Base-by-base conservation (phyloP, 2,888 invertebrate genomes). In the Bursaphelenchus okinawaensis region DNA sequence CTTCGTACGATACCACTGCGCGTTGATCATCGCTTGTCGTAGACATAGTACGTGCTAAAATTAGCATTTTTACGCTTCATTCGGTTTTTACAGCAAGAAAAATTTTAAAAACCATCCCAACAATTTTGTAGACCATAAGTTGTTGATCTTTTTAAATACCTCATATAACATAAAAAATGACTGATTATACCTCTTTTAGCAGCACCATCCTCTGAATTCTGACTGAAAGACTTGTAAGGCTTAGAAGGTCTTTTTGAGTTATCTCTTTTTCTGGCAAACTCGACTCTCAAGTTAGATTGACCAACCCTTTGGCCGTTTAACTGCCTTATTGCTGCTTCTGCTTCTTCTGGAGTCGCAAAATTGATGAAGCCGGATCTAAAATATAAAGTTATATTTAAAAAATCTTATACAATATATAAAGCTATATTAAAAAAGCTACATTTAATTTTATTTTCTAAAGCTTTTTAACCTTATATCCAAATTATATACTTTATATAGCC, bases 361-460 rank as follows among this genome's bases (percentile, higher is more conserved):
- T 61, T 67, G 12, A 68, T 58, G 52, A 66, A 67, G 7, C 57
- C 68, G 9, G 62, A 51, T 23, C 68, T 67, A 24, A 1, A 67
- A 64, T 16, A 26, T 20, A 4, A 40, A 1, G 4, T n/a, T 20
- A 24, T 4, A 23, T 0, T 27, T 55, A 52, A 26, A n/a, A n/a
- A n/a, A n/a, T n/a, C n/a, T n/a, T n/a, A n/a, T n/a, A n/a, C n/a
- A n/a, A n/a, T n/a, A n/a, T n/a, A n/a, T n/a, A n/a, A n/a, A n/a
- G n/a, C n/a, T n/a, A n/a, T n/a, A n/a, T n/a, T n/a, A n/a, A n/a
- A n/a, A n/a, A n/a, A n/a, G n/a, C n/a, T n/a, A n/a, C n/a, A n/a
- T n/a, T n/a, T n/a, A n/a, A n/a, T n/a, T n/a, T n/a, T n/a, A n/a
- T n/a, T n/a, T n/a, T n/a, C n/a, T n/a, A n/a, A n/a, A n/a, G n/a